Evolutionary conservation across 2,113 vertebrate genomes (phyloP), one percentile per base, ranked within the genome.

Genomic region (Dasyornis broadbenti): DNA sequence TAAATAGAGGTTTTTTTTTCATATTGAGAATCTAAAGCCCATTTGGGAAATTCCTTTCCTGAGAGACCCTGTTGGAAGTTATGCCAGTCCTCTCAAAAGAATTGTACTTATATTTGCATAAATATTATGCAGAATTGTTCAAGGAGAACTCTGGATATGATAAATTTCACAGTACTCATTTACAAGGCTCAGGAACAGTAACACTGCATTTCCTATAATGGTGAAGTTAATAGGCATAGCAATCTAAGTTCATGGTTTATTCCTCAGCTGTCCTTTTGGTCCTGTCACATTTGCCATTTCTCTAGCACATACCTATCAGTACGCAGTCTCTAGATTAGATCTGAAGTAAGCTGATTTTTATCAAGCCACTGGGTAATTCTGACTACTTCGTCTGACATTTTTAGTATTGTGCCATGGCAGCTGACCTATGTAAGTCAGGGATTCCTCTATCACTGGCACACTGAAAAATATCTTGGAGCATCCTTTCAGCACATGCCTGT

Each of bases 311-410:
- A 88, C 64, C 24, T 93, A 49, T 94, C 81, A 89, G 39, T 82
- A 68, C 1, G 0, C 83, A 96, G 70, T 95, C 84, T 76, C 76
- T 93, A 95, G 94, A 96, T 96, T 90, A 96, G 85, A 94, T 77
- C 72, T 89, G 72, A 95, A 96, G 70, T 96, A 95, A 97, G 81
- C 84, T 96, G 93, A 93, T 97, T 97, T 96, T 97, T 92, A 42
- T 93, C 90, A 96, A 96, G 85, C 82, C 54, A 35, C 79, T 56
- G 92, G 40, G 45, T 96, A 93, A 95, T 96, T 97, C 91, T 82
- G 91, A 86, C 54, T 75, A 64, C 90, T 86, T 95, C 14, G 2
- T 94, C 94, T 96, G 91, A 54, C 13, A 83, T 52, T 96, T 95
- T 95, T 86, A 90, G 53, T 92, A n/a, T 64, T 77, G 26, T 94